Evolutionary conservation across 2,888 invertebrate species (phyloP), one percentile per base, ranked within the genome.

Genomic region (Sminthurides aquaticus): DNA sequence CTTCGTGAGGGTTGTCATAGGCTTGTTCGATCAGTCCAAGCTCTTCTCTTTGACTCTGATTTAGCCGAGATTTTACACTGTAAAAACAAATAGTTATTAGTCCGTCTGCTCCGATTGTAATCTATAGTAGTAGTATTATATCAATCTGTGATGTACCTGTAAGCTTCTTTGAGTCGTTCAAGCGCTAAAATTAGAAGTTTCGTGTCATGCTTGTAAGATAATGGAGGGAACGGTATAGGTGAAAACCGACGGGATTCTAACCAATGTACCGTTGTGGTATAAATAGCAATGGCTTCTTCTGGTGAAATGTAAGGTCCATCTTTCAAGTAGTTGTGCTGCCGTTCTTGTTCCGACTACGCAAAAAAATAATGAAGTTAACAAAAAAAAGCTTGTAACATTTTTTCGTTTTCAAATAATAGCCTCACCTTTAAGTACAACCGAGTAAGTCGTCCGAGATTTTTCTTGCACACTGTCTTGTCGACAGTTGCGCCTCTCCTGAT

Each of bases 211-310:
- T 99, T 99, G 82, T 99, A 99, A 0, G 98, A 97, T 0, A 99
- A 84, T 0, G 99, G 99, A 1, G 99, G 99, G 82, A 99, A 99
- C 0, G 99, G 99, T 75, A 99, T 99, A 0, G 99, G 99, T 0
- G 98, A 97, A 81, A 99, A 99, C 71, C 99, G 84, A 57, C 99
- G 84, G 0, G 96, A 97, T 79, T 99, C 99, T 70, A 99, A 82
- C 99, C 99, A 99, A 82, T 99, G 99, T 0, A 99, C 99, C 1
- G 98, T 98, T 1, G 98, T 99, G 0, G 99, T 99, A 79, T 99
- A 99, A 77, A 99, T 99, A 29, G 99, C 99, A 18, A 99, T 98
- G 24, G 99, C 99, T 83, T 99, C 99, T 79, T 99, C 99, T 0
- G 99, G 97, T 1, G 96, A 96, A 76, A 99, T 96, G 81, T 99